These are phyloP conservation scores for Cosmorhoe ocellata DNA, from an alignment of 2,888 invertebrate species.

Conservation along the genomic window DNA sequence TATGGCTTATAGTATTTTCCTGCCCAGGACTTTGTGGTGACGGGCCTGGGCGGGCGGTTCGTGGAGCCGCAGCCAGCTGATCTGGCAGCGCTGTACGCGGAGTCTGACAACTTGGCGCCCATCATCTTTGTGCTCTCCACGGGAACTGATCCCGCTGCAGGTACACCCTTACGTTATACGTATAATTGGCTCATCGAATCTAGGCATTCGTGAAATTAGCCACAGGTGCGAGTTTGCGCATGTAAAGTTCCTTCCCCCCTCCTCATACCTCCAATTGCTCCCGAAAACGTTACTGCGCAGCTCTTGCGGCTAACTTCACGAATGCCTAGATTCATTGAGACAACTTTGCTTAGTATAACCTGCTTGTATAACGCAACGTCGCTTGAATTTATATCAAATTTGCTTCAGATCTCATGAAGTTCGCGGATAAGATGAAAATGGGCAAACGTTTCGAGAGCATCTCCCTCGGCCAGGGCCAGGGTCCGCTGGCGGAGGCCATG, in stretches of 20 bases:
- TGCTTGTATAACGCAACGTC: too few species aligned
- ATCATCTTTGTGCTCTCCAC: conserved; percentile 94
- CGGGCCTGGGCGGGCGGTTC: conserved; percentile 88
- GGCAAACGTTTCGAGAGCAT: conserved; percentile 89
- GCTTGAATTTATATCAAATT: background rate
- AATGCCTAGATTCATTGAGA: too few species aligned
- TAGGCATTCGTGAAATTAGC: too few species aligned
- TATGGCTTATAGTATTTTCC: too few species aligned
- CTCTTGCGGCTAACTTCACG: too few species aligned
- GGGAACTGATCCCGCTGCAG: conserved; percentile 93
- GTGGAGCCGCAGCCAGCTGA: conserved; percentile 94
- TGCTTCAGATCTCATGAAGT: conserved; percentile 86
- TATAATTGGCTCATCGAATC: too few species aligned
- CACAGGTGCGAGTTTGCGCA: too few species aligned
- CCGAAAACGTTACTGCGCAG: too few species aligned
- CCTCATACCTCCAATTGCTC: too few species aligned
- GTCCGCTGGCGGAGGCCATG: conserved; percentile 90
- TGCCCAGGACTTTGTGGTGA: conserved; percentile 83
- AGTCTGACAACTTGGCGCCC: conserved; percentile 90
- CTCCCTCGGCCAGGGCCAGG: conserved; percentile 95
- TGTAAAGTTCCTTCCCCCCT: too few species aligned
- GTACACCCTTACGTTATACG: conserved; percentile 36
- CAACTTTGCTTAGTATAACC: too few species aligned
- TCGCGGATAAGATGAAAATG: conserved; percentile 91
- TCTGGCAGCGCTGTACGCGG: conserved; percentile 89